phyloP scores from a whole-genome alignment of 1,140 invertebrate species.

The Nasonia giraulti region DNA sequence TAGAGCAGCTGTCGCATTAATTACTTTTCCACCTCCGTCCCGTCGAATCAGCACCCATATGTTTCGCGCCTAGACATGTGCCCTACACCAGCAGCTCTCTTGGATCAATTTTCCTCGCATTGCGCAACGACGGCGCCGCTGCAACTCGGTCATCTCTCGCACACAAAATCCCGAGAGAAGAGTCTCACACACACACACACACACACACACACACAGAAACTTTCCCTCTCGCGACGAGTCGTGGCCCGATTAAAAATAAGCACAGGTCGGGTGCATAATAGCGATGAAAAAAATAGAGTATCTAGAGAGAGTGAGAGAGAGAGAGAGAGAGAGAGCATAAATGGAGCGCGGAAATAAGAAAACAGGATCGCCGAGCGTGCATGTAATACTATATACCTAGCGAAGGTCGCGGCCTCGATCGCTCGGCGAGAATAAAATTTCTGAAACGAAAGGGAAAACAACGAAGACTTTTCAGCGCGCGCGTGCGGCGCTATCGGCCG shows the following conservation, averaged over 20 bases:
- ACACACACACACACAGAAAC: not conserved
- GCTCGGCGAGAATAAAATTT: not conserved
- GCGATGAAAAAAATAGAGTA: too few species aligned
- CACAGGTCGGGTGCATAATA: not conserved
- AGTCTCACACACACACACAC: not conserved
- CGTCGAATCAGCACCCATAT: not conserved
- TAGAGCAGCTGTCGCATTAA: not conserved
- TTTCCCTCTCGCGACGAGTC: not conserved
- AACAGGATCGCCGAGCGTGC: not conserved
- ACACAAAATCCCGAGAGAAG: not conserved
- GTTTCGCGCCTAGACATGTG: not conserved
- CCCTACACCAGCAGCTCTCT: not conserved
- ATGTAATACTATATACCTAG: not conserved
- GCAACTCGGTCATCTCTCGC: not conserved
- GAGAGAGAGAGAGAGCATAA: not conserved
- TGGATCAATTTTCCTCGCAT: not conserved
- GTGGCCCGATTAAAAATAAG: not conserved
- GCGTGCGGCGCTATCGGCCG: not conserved
- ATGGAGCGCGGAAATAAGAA: not conserved
- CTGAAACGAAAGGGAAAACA: not conserved
- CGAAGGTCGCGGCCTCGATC: constrained; percentile 12
- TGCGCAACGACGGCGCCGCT: not conserved
- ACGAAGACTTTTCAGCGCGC: constrained; percentile 1
- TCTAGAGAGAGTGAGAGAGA: not conserved
- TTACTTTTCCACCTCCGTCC: not conserved